Conservation (phyloP, 1,140 invertebrate genomes). For the Anoplophora glabripennis region DNA sequence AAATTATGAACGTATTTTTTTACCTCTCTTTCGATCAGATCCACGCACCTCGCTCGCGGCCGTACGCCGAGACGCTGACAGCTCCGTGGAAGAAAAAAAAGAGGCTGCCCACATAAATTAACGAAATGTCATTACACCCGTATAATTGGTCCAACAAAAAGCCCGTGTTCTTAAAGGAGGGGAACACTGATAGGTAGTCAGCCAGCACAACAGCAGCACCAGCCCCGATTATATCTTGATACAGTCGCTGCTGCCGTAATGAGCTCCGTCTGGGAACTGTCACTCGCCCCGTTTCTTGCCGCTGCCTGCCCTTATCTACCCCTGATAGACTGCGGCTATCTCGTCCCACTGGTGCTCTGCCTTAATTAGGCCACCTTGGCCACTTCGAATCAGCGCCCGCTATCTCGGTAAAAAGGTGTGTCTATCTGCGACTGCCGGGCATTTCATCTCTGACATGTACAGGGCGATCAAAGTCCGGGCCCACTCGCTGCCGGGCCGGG, state of each 20-base stretch:
- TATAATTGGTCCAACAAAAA: too few relatives aligned
- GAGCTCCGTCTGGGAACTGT: conserved; percentile 27
- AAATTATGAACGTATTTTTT: too few relatives aligned
- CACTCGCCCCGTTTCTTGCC: conserved; percentile 16
- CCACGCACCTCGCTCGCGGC: too few relatives aligned
- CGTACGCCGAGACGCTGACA: too few relatives aligned
- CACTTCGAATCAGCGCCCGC: conserved; percentile 13
- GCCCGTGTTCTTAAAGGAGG: background rate
- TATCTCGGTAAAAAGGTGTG: background rate
- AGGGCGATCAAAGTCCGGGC: too few relatives aligned
- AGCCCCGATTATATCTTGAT: conserved; percentile 22
- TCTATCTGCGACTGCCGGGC: conserved; percentile 2
- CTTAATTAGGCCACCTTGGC: conserved; percentile 26
- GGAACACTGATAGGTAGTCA: conserved; percentile 17
- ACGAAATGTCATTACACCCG: too few relatives aligned
- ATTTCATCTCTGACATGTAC: conserved; percentile 4
- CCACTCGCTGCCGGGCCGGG: too few relatives aligned
- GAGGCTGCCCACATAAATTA: too few relatives aligned
- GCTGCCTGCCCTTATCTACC: conserved; percentile 19
- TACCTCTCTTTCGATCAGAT: too few relatives aligned
- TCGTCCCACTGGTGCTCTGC: conserved; percentile 13
- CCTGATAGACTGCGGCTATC: conserved; percentile 21
- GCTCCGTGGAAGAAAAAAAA: too few relatives aligned
- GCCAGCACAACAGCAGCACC: conserved; percentile 4
- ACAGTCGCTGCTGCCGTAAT: conserved; percentile 17